These are phyloP conservation scores for Zophobas morio DNA, from an alignment of 1,140 invertebrate genomes.

Conservation along the genomic window DNA sequence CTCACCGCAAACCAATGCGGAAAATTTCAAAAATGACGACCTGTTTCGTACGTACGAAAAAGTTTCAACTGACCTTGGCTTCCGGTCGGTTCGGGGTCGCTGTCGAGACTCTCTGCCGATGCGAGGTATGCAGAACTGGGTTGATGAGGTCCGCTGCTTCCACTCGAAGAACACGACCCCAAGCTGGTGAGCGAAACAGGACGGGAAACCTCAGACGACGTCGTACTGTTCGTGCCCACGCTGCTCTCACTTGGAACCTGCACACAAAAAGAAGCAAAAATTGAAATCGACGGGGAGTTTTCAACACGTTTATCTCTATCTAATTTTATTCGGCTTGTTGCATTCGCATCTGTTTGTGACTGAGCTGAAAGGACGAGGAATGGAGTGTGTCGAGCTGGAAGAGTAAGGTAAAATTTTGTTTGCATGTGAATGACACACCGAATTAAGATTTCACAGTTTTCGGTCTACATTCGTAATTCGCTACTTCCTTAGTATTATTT, in stretches of 20 bases:
- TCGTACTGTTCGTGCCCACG: slow-evolving; percentile 61
- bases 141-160: slow-evolving; percentile 71
- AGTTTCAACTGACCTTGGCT: slow-evolving; percentile 68
- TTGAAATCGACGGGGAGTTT: neutral
- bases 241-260: slow-evolving; percentile 65
- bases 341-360: slow-evolving; percentile 1
- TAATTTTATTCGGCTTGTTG: slow-evolving; percentile 25
- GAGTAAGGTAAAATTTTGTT: too few relatives aligned
- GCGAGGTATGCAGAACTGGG: slow-evolving; percentile 65
- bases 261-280: slow-evolving; percentile 47
- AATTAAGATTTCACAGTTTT: too few relatives aligned
- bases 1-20: slow-evolving; percentile 11
- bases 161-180: slow-evolving; percentile 71
- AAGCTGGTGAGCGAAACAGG: slow-evolving; percentile 66
- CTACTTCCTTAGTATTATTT: too few relatives aligned
- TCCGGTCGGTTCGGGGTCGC: slow-evolving; percentile 68
- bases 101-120: slow-evolving; percentile 69
- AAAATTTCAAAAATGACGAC: slow-evolving; percentile 8
- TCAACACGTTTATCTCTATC: slow-evolving; percentile 14
- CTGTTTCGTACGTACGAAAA: neutral
- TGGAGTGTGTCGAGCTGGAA: too few relatives aligned
- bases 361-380: too few relatives aligned
- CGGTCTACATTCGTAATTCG: too few relatives aligned
- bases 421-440: too few relatives aligned
- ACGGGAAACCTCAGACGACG: slow-evolving; percentile 65